These are phyloP conservation scores for Mesochorus sp. DNA, from an alignment of 2,888 invertebrate genomes.

Conservation along the genomic window DNA sequence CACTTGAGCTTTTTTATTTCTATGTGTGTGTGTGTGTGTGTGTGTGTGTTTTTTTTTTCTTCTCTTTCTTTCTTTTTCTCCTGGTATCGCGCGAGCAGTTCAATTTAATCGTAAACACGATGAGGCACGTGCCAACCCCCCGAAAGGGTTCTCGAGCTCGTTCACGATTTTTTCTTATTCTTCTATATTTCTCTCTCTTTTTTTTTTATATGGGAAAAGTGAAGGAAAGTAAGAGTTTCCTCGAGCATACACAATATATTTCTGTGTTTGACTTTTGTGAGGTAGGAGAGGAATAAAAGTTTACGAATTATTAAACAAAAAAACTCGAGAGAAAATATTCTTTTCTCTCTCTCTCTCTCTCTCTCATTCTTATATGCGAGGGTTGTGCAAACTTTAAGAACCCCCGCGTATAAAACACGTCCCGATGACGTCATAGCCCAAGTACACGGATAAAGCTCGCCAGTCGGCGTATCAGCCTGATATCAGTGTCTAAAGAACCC, in stretches of 20 bases:
- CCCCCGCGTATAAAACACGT: background rate
- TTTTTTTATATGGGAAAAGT: background rate
- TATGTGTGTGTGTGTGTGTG: too few relatives aligned
- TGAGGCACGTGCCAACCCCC: conserved; percentile 46
- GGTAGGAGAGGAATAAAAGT: background rate
- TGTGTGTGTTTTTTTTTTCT: too few relatives aligned
- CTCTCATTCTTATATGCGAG: background rate
- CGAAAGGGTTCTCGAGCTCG: too few relatives aligned
- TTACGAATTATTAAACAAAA: conserved; percentile 21
- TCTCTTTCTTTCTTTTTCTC: conserved; percentile 3
- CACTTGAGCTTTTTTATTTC: too few relatives aligned
- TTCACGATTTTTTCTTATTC: too few relatives aligned
- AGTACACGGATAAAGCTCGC: conserved; percentile 18
- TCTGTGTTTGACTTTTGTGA: conserved; percentile 5
- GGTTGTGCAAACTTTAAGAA: conserved; percentile 7
- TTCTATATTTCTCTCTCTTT: too few relatives aligned
- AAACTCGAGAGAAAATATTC: conserved; percentile 3
- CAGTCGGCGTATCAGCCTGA: conserved; percentile 42
- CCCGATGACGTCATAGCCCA: conserved; percentile 41
- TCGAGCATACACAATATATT: background rate
- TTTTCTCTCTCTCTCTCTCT: background rate
- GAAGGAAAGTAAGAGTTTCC: background rate
- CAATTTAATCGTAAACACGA: conserved; percentile 44
- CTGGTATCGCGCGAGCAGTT: conserved; percentile 24
- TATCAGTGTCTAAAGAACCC: conserved; percentile 51